Conservation (phyloP, 2,888 invertebrate genomes). For the Polia nebulosa region DNA sequence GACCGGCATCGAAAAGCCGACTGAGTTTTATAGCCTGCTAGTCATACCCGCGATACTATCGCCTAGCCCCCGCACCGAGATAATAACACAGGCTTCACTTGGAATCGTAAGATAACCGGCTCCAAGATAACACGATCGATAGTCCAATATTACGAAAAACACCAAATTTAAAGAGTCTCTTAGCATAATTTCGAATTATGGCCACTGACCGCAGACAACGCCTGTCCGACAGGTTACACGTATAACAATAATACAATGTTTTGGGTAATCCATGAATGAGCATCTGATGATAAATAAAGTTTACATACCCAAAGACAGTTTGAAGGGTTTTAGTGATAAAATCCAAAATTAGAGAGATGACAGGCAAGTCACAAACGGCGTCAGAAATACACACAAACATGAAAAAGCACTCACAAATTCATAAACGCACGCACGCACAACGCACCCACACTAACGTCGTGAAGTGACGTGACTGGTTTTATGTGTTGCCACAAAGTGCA, state of each 20-base stretch:
- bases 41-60: constrained; percentile 65
- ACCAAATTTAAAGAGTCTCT: constrained; percentile 62
- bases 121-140: constrained; percentile 79
- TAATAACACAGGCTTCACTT: constrained; percentile 81
- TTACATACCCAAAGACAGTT: constrained; percentile 88
- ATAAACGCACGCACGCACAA: constrained; percentile 79
- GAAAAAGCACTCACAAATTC: constrained; percentile 82
- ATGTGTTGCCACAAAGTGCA: constrained; percentile 70
- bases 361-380: constrained; percentile 87
- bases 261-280: constrained; percentile 63
- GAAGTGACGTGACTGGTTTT: constrained; percentile 80
- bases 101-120: constrained; percentile 81
- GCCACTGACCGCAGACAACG: constrained; percentile 81
- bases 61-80: constrained; percentile 79
- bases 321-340: constrained; percentile 89
- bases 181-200: constrained; percentile 65
- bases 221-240: constrained; percentile 82
- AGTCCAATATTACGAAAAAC: constrained; percentile 68
- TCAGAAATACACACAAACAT: constrained; percentile 89
- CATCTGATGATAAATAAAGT: constrained; percentile 65
- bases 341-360: constrained; percentile 87
- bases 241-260: constrained; percentile 68
- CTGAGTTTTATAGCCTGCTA: constrained; percentile 76
- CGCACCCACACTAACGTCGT: constrained; percentile 82
- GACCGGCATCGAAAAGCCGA: constrained; percentile 88